Evolutionary conservation across 2,113 vertebrate genomes (phyloP), one percentile per base, ranked within the genome.

Genomic region (Sylvia atricapilla): DNA sequence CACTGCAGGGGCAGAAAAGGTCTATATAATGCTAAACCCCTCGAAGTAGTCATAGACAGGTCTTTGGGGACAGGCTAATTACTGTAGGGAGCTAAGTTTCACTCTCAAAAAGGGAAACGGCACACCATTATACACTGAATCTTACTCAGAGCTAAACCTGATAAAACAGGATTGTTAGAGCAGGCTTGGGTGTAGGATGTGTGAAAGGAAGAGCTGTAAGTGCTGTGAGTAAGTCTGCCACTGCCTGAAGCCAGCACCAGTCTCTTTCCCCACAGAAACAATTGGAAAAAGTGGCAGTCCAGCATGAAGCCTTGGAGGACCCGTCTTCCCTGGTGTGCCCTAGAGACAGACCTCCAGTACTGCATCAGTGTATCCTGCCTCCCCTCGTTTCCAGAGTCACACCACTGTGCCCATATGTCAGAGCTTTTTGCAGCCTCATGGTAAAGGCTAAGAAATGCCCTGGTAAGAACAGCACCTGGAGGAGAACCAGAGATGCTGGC

Each of bases 61-160:
- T 50, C 60, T 81, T 72, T 89, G 70, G 80, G 84, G 69, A 91
- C 68, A 49, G 64, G 44, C 64, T 95, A 95, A 95, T 95, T 95
- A 83, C 82, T 81, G 68, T 41, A 82, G 81, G 25, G 66, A 93
- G 67, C 27, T 31, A 85, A 83, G 35, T 90, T 84, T 93, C 68
- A 63, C 47, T 83, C 87, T 76, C 52, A 88, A 76, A 80, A 95
- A 69, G 55, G 9, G 47, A 88, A 86, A 78, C 33, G 46, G 39
- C 64, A 64, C 30, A 43, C 33, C 44, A 49, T 83, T 80, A 68
- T 28, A 59, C 15, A 39, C 39, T 52, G 85, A 80, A 37, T 47
- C 64, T 80, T 35, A 52, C 67, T 78, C 72, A 59, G 59, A 2
- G 12, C 46, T 90, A 75, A 85, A 76, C 18, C 41, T 7, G 27